Percentiles rank a stretch among this genome's conserved stretches.
These are phyloP conservation scores for Mamestra configurata DNA, from an alignment of 1,140 invertebrate genomes.

Conservation along the genomic window DNA sequence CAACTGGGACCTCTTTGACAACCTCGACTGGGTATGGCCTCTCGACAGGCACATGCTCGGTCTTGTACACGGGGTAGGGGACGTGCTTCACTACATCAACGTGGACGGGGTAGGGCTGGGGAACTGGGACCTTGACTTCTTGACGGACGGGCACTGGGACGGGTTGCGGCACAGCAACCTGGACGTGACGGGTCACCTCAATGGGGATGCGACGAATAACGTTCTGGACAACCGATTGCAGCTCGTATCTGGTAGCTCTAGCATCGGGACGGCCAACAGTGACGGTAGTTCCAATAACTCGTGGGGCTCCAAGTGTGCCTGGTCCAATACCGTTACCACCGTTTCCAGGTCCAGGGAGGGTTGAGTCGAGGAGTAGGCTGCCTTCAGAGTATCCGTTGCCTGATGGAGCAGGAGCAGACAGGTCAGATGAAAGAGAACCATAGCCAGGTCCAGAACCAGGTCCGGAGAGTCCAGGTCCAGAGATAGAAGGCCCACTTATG, in stretches of 20 bases:
- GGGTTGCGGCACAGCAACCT: constrained; percentile 79
- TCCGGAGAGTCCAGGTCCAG: constrained; percentile 11
- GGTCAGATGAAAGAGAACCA: constrained; percentile 7
- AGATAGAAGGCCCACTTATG: not conserved
- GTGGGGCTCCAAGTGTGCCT: constrained; percentile 61
- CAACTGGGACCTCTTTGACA: constrained; percentile 78
- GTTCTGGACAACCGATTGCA: constrained; percentile 82
- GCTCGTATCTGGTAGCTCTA: constrained; percentile 74
- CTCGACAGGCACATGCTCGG: constrained; percentile 82
- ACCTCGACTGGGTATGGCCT: constrained; percentile 83
- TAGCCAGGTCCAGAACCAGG: not conserved
- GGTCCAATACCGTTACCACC: constrained; percentile 41
- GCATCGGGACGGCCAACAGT: constrained; percentile 68
- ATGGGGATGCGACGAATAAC: constrained; percentile 78
- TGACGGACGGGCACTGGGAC: constrained; percentile 79
- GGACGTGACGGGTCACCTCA: constrained; percentile 78
- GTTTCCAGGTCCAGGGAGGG: constrained; percentile 24
- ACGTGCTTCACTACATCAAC: constrained; percentile 84
- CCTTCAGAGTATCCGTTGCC: constrained; percentile 29
- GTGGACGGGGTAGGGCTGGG: constrained; percentile 84
- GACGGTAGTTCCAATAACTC: constrained; percentile 77
- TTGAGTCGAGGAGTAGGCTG: constrained; percentile 39
- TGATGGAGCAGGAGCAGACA: not conserved
- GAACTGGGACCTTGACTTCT: constrained; percentile 82
- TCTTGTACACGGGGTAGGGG: constrained; percentile 83